Percentiles rank a stretch among this genome's conserved stretches.
These are phyloP conservation scores for Shinisaurus crocodilurus DNA, from an alignment of 2,113 vertebrate species.

Conservation along the genomic window DNA sequence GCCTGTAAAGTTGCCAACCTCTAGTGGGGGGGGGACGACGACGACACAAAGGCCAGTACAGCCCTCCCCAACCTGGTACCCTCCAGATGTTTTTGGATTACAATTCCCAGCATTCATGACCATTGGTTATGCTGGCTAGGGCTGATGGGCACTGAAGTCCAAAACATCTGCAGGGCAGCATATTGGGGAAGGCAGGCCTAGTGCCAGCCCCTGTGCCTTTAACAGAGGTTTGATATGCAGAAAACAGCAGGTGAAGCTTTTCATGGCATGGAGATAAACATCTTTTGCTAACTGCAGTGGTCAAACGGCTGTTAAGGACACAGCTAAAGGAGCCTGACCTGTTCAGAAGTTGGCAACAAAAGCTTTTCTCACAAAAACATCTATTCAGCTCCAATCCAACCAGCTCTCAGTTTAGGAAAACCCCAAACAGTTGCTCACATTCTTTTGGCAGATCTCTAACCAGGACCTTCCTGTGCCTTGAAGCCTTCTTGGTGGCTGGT, in stretches of 20 bases:
- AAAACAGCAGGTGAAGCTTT: neutral
- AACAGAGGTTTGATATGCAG: neutral
- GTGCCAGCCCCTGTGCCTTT: neutral
- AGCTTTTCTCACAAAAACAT: neutral
- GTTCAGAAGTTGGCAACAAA: neutral
- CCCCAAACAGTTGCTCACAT: neutral
- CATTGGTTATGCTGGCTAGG: too few relatives aligned
- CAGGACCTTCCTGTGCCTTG: neutral
- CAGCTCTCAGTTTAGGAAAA: neutral
- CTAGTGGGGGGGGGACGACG: neutral
- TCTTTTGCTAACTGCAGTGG: neutral
- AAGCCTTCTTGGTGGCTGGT: neutral
- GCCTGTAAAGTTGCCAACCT: neutral
- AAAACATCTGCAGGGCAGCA: too few relatives aligned
- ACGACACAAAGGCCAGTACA: too few relatives aligned
- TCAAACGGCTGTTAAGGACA: neutral
- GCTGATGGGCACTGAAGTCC: too few relatives aligned
- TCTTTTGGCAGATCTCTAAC: neutral
- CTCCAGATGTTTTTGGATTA: too few relatives aligned
- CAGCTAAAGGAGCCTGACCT: neutral
- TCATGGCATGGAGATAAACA: neutral
- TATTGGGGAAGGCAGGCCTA: too few relatives aligned
- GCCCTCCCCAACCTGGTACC: too few relatives aligned
- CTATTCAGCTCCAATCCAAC: neutral
- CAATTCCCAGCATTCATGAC: too few relatives aligned